These are phyloP conservation scores for Epinotia nisella DNA, from an alignment of 2,888 invertebrate species.

Conservation along the genomic window DNA sequence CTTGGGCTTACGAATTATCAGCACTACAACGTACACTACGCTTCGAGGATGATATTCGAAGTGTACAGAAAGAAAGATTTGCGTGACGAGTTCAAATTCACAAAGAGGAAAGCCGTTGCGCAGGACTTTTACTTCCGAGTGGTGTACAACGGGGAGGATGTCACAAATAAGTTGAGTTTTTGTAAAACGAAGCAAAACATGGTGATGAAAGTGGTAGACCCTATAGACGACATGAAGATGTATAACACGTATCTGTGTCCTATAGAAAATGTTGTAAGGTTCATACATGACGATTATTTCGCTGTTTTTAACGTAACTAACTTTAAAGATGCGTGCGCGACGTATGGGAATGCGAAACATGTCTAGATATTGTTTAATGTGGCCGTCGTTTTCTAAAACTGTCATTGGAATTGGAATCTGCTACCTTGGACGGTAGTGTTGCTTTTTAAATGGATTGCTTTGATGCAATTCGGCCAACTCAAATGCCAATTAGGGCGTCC, in stretches of 20 bases:
- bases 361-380: slow-evolving; percentile 45
- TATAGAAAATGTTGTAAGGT: slow-evolving; percentile 94
- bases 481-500: no score
- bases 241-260: slow-evolving; percentile 88
- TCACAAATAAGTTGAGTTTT: slow-evolving; percentile 92
- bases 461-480: no score
- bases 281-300: slow-evolving; percentile 95
- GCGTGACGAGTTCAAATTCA: slow-evolving; percentile 82
- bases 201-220: slow-evolving; percentile 75
- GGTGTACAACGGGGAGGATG: slow-evolving; percentile 93
- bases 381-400: background rate
- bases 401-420: no score
- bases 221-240: slow-evolving; percentile 65
- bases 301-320: slow-evolving; percentile 93
- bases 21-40: slow-evolving; percentile 91
- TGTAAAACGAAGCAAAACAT: slow-evolving; percentile 87
- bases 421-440: no score
- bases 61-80: slow-evolving; percentile 88
- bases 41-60: slow-evolving; percentile 94
- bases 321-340: slow-evolving; percentile 92
- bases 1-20: slow-evolving; percentile 88
- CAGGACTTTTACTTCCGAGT: slow-evolving; percentile 92
- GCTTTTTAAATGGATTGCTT: no score
- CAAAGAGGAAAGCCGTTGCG: slow-evolving; percentile 82
- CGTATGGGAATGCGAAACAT: slow-evolving; percentile 66